These are phyloP conservation scores for Callocephalon fimbriatum DNA, from an alignment of 2,113 vertebrate genomes.

Conservation along the genomic window DNA sequence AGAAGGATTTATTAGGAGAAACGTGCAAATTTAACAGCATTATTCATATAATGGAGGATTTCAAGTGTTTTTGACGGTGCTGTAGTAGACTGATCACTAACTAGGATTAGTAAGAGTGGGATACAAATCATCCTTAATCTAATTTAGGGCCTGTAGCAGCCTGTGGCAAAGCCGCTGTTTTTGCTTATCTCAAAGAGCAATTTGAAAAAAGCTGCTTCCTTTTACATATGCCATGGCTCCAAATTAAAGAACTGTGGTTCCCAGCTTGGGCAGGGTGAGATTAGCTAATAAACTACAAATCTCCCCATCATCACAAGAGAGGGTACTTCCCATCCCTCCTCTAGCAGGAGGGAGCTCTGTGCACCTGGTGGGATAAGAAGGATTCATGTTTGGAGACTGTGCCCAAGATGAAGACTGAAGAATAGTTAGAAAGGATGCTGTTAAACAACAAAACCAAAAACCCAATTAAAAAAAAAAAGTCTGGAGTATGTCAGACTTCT, in stretches of 20 bases:
- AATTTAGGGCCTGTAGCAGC: conserved; percentile 41
- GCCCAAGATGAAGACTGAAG: not conserved
- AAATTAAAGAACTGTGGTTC: conserved; percentile 34
- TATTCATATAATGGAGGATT: conserved; percentile 44
- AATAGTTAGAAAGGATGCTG: not conserved
- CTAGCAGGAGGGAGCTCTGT: not conserved
- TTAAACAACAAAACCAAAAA: not conserved
- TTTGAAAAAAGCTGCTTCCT: conserved; percentile 16
- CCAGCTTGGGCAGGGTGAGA: not conserved
- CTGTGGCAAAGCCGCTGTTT: conserved; percentile 9
- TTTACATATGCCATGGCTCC: not conserved
- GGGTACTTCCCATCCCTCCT: not conserved
- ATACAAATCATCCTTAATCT: conserved; percentile 49
- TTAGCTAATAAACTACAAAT: not conserved
- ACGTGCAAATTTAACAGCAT: conserved; percentile 3
- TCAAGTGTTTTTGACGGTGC: not conserved
- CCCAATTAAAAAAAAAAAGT: not conserved
- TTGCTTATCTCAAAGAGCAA: conserved; percentile 33
- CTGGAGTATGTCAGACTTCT: conserved; percentile 4
- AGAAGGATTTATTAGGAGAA: conserved; percentile 21
- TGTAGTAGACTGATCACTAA: conserved; percentile 14
- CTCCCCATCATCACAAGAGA: not conserved
- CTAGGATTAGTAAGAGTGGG: not conserved
- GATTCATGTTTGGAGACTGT: not conserved
- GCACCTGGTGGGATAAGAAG: not conserved